phyloP scores from a whole-genome alignment of 2,888 invertebrate species.

The Chrysotoxum bicinctum region DNA sequence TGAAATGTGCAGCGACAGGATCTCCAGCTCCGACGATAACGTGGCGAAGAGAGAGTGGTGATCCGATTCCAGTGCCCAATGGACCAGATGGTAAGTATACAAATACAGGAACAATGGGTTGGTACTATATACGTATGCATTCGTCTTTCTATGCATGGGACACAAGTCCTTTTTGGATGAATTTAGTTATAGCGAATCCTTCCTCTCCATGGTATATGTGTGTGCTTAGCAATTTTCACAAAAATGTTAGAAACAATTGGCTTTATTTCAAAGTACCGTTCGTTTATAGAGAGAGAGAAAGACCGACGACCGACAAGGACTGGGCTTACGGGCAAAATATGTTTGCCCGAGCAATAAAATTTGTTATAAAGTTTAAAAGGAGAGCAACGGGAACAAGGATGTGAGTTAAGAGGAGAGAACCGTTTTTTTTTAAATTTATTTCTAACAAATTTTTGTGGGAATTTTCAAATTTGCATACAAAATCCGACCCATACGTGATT shows the following conservation, averaged over 20 bases:
- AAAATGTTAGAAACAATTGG: constrained; percentile 70
- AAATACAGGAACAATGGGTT: neutral
- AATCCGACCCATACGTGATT: constrained; percentile 14
- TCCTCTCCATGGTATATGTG: neutral
- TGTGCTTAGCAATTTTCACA: constrained; percentile 61
- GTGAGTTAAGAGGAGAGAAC: neutral
- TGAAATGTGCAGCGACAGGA: constrained; percentile 93
- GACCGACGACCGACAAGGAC: constrained; percentile 19
- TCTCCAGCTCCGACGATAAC: constrained; percentile 93
- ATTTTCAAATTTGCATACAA: constrained; percentile 47
- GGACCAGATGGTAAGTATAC: constrained; percentile 86
- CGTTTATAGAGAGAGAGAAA: constrained; percentile 36
- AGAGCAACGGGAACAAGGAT: neutral
- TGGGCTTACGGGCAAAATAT: constrained; percentile 46
- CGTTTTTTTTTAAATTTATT: neutral
- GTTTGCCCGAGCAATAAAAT: constrained; percentile 62
- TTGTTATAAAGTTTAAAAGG: constrained; percentile 55
- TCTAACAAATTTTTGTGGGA: constrained; percentile 5
- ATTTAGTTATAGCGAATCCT: neutral
- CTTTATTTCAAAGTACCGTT: constrained; percentile 37
- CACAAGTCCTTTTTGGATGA: neutral
- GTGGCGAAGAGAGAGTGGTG: constrained; percentile 92
- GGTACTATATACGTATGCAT: neutral
- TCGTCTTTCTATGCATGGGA: neutral
- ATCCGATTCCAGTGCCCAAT: constrained; percentile 87